Evolutionary conservation across 2,113 vertebrate species (phyloP).

Genomic region (Muntiacus muntjak): DNA sequence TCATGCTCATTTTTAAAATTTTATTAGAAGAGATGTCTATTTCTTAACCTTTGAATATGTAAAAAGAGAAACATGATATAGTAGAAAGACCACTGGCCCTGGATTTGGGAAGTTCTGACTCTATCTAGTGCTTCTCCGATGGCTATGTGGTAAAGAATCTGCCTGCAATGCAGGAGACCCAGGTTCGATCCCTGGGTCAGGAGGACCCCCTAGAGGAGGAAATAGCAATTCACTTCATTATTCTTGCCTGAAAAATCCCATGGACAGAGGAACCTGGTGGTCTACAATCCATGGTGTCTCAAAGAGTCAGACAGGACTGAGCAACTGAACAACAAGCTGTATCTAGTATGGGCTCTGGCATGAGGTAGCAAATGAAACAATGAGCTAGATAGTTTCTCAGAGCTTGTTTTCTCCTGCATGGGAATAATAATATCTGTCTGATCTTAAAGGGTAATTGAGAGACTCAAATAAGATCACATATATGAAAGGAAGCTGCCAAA

Average conservation of each 20-base stretch:
- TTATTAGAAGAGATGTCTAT: background rate
- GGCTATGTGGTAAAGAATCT: background rate
- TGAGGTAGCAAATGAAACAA: background rate
- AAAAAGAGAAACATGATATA: background rate
- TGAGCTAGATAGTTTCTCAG: background rate
- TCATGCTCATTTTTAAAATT: background rate
- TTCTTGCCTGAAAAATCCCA: background rate
- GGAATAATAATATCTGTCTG: background rate
- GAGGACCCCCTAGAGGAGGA: background rate
- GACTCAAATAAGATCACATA: background rate
- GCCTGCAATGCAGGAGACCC: background rate
- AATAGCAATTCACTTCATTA: background rate
- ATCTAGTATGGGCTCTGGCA: background rate
- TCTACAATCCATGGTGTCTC: background rate
- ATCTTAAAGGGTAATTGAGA: background rate
- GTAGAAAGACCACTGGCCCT: background rate
- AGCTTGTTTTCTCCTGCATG: background rate
- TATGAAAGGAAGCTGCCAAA: background rate
- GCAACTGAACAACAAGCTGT: background rate
- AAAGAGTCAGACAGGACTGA: background rate
- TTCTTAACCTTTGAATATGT: background rate
- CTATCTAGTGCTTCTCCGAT: background rate
- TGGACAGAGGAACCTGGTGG: background rate
- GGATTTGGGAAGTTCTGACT: background rate
- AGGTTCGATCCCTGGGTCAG: background rate